phyloP scores from a whole-genome alignment of 2,113 vertebrate genomes.

The Candoia aspera region DNA sequence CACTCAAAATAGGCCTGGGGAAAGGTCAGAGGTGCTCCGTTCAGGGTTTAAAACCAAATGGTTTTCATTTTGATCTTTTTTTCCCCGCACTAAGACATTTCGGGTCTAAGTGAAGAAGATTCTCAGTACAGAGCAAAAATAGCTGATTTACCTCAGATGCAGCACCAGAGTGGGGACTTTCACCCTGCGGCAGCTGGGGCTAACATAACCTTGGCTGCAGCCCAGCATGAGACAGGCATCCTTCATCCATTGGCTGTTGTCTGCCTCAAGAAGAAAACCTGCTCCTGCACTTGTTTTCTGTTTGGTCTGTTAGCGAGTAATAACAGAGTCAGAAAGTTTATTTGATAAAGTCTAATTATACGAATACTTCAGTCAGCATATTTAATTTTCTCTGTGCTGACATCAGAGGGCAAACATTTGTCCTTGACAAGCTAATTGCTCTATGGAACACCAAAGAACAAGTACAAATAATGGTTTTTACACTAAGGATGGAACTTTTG shows the following conservation, averaged over 20 bases:
- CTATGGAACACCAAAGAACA: background rate
- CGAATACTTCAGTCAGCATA: background rate
- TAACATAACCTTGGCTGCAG: background rate
- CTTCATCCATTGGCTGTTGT: background rate
- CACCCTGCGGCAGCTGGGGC: background rate
- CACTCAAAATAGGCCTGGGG: background rate
- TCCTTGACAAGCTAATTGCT: background rate
- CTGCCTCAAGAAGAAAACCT: background rate
- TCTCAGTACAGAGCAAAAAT: background rate
- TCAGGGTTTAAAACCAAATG: background rate
- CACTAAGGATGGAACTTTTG: background rate
- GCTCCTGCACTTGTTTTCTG: background rate
- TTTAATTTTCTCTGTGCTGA: background rate
- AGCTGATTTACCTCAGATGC: background rate
- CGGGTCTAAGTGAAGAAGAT: background rate
- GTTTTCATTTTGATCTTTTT: background rate
- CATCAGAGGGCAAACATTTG: background rate
- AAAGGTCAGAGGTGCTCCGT: background rate
- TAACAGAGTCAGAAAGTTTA: background rate
- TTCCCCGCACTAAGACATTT: background rate
- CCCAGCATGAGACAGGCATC: background rate
- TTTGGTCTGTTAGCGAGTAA: background rate
- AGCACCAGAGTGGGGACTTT: background rate
- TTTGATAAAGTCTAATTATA: background rate
- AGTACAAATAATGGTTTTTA: background rate